phyloP scores from a whole-genome alignment of 2,888 invertebrate species.

The Mesorhabditis belari region DNA sequence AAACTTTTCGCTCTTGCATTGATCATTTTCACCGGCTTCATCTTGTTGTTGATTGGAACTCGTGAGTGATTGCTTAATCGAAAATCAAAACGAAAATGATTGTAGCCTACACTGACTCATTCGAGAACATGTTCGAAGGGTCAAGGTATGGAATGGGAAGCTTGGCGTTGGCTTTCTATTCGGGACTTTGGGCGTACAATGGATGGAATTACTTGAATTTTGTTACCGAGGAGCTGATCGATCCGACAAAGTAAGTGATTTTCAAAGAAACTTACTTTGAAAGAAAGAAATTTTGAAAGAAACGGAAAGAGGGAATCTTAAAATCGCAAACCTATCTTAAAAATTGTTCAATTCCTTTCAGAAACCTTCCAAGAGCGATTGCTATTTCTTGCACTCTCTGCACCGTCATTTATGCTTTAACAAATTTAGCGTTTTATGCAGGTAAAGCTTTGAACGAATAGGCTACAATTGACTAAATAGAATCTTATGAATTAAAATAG shows the following conservation, averaged over 20 bases:
- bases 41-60: conserved; percentile 72
- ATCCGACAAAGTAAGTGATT: conserved; percentile 72
- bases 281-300: too few species aligned
- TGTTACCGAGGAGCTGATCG: conserved; percentile 94
- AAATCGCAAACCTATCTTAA: neutral
- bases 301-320: too few species aligned
- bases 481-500: too few species aligned
- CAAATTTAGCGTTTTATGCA: conserved; percentile 94
- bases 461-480: too few species aligned
- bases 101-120: conserved; percentile 70
- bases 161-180: conserved; percentile 90
- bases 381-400: conserved; percentile 88
- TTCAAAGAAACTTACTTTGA: too few species aligned
- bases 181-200: conserved; percentile 54
- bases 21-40: conserved; percentile 86
- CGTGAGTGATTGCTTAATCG: conserved; percentile 57
- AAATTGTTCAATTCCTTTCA: conserved; percentile 57
- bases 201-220: conserved; percentile 92
- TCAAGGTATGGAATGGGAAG: conserved; percentile 79
- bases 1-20: conserved; percentile 77
- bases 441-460: too few species aligned
- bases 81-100: conserved; percentile 33
- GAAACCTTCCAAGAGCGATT: conserved; percentile 86
- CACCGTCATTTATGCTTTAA: conserved; percentile 85
- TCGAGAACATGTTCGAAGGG: conserved; percentile 74